Percentiles rank a stretch among this genome's conserved stretches.
phyloP scores from a whole-genome alignment of 2,113 vertebrate genomes.

The Phylloscopus trochiloides region DNA sequence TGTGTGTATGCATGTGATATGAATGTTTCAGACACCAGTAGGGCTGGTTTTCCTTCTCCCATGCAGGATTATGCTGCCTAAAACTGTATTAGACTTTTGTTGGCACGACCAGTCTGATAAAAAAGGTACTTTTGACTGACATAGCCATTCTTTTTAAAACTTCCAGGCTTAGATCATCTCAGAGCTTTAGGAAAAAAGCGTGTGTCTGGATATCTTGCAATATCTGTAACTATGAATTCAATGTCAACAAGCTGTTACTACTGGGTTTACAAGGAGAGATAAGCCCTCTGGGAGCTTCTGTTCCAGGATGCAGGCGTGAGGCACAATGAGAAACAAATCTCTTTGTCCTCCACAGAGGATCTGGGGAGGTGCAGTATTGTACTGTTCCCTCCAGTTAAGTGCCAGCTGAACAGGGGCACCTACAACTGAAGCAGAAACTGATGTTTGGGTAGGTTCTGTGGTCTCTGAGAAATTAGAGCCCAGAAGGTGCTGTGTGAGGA shows the following conservation, averaged over 20 bases:
- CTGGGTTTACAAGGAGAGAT: background rate
- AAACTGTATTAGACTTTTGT: background rate
- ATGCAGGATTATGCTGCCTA: background rate
- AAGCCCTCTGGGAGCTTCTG: background rate
- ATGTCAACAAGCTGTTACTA: background rate
- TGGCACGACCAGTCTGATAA: background rate
- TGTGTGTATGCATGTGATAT: rapidly evolving
- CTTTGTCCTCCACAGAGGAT: background rate
- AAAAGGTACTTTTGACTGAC: background rate
- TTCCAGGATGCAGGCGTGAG: background rate
- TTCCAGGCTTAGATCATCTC: background rate
- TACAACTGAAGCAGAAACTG: background rate
- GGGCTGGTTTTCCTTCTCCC: background rate
- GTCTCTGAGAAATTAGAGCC: background rate
- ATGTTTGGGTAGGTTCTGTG: background rate
- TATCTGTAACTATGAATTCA: background rate
- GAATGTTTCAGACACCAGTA: background rate
- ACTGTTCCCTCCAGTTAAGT: background rate
- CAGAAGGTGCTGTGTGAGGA: background rate
- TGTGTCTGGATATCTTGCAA: background rate
- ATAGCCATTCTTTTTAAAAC: background rate
- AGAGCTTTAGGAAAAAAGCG: background rate
- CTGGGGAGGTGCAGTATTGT: background rate
- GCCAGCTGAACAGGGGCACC: background rate
- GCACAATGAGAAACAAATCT: background rate